phyloP scores from a whole-genome alignment of 2,888 invertebrate species.

The Oegoconia quadripuncta region DNA sequence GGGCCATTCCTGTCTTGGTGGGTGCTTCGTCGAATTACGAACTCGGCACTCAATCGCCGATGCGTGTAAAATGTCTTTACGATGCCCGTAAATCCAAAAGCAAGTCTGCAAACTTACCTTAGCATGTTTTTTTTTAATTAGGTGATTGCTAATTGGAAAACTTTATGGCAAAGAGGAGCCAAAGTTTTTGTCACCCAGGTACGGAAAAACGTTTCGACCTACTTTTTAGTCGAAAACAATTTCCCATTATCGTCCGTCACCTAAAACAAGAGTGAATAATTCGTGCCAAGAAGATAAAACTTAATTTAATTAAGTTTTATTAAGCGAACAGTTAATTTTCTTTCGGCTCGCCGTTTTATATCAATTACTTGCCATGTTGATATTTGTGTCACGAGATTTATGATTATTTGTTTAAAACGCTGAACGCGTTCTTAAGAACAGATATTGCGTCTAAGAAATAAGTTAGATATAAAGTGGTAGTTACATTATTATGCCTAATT shows the following conservation, averaged over 20 bases:
- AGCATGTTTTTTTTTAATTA: slow-evolving; percentile 56
- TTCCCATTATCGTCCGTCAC: slow-evolving; percentile 18
- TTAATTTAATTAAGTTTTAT: background rate
- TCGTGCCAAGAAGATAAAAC: slow-evolving; percentile 2
- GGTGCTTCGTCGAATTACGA: slow-evolving; percentile 62
- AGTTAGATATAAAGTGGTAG: no score
- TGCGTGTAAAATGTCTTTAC: slow-evolving; percentile 71
- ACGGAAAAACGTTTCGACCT: slow-evolving; percentile 44
- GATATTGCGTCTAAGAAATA: no score
- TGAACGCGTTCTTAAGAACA: no score
- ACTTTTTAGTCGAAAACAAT: slow-evolving; percentile 46
- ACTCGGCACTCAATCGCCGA: slow-evolving; percentile 63
- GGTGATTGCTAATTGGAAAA: slow-evolving; percentile 70
- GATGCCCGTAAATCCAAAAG: slow-evolving; percentile 54
- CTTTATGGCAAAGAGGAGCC: slow-evolving; percentile 43
- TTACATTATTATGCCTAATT: no score
- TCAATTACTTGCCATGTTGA: no score
- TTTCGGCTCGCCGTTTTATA: background rate
- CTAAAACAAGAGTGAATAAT: slow-evolving; percentile 2
- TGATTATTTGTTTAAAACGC: no score
- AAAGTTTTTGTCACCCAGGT: slow-evolving; percentile 39
- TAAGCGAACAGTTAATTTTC: no score
- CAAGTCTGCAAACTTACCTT: slow-evolving; percentile 14
- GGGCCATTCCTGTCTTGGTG: slow-evolving; percentile 64
- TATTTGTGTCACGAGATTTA: no score